phyloP scores from a whole-genome alignment of 2,113 vertebrate species.

The Laterallus jamaicensis region DNA sequence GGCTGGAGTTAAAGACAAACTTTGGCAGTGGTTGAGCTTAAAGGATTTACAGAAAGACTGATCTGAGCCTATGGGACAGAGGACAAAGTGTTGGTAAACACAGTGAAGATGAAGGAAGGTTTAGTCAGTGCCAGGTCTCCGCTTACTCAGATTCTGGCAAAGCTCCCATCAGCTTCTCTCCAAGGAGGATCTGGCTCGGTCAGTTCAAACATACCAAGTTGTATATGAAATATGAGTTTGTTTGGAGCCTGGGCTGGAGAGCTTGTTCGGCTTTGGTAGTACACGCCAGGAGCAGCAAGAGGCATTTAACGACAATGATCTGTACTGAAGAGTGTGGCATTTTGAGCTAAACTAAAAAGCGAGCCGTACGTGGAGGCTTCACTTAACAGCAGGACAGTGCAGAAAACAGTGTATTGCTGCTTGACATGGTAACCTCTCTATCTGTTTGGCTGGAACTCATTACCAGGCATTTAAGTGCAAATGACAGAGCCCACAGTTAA shows the following conservation, averaged over 20 bases:
- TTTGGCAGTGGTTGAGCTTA: neutral
- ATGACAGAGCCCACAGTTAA: neutral
- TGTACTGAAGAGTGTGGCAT: neutral
- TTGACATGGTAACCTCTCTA: neutral
- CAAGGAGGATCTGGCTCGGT: neutral
- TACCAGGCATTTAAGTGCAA: neutral
- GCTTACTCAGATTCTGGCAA: neutral
- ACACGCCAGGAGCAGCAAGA: neutral
- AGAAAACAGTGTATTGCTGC: neutral
- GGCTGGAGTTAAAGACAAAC: neutral
- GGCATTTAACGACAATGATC: neutral
- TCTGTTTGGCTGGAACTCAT: neutral
- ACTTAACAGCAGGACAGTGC: neutral
- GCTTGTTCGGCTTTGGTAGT: neutral
- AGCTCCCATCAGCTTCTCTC: neutral
- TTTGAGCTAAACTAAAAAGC: neutral
- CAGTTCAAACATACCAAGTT: neutral
- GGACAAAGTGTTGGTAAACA: neutral
- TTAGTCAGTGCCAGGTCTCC: neutral
- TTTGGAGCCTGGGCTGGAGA: neutral
- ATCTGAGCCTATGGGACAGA: conserved; percentile 5
- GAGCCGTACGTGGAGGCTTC: neutral
- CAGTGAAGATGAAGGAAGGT: neutral
- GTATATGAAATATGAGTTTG: neutral
- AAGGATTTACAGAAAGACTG: neutral